Conservation (phyloP, 2,888 invertebrate species). For the Tortrix viridana region DNA sequence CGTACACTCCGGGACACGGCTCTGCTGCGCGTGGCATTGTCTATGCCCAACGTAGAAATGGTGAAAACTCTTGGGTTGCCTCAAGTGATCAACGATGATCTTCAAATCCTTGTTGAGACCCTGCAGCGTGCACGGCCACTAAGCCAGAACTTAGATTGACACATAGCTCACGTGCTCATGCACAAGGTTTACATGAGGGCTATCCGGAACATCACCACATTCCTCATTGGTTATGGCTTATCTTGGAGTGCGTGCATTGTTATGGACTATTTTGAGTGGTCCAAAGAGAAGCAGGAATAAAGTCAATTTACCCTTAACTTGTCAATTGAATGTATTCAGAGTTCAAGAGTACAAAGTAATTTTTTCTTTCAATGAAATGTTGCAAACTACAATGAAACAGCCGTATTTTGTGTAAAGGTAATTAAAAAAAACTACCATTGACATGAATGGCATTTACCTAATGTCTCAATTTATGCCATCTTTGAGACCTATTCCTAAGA, state of each 20-base stretch:
- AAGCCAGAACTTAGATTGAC: not conserved
- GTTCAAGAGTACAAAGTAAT: not conserved
- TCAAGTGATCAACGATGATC: slow-evolving; percentile 61
- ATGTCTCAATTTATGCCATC: too few relatives aligned
- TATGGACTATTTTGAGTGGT: slow-evolving; percentile 17
- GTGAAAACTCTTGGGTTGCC: slow-evolving; percentile 74
- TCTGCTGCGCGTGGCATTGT: slow-evolving; percentile 71
- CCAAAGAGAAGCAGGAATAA: slow-evolving; percentile 3
- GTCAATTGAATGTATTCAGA: not conserved
- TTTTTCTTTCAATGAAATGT: too few relatives aligned
- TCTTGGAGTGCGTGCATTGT: not conserved
- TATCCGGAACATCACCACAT: not conserved
- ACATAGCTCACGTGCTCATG: not conserved
- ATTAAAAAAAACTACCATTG: too few relatives aligned
- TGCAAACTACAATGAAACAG: too few relatives aligned
- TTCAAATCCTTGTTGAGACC: slow-evolving; percentile 50
- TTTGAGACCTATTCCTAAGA: too few relatives aligned
- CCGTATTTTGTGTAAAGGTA: too few relatives aligned
- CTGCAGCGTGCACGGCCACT: slow-evolving; percentile 39
- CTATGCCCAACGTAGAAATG: slow-evolving; percentile 56
- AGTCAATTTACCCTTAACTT: not conserved
- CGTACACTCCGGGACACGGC: slow-evolving; percentile 75
- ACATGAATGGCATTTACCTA: too few relatives aligned
- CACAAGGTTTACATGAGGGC: not conserved
- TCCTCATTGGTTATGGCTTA: not conserved